phyloP scores from a whole-genome alignment of 2,113 vertebrate genomes.

The Calidris pugnax region DNA sequence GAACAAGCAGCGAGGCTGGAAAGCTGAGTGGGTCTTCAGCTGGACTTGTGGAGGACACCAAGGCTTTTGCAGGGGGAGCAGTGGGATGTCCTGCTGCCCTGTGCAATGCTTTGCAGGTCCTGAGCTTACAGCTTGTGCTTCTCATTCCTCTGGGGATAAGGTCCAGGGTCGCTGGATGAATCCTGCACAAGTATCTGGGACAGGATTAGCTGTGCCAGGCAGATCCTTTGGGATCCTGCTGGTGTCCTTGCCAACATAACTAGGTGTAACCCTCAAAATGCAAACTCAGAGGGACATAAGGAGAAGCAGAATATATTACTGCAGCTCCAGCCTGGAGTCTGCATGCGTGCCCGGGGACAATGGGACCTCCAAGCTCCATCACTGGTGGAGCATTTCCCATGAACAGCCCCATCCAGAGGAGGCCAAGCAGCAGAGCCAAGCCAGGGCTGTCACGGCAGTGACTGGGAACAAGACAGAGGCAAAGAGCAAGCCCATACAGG shows the following conservation, averaged over 20 bases:
- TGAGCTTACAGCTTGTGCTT: not conserved
- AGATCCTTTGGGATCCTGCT: too few species aligned
- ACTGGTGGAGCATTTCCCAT: not conserved
- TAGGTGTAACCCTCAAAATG: not conserved
- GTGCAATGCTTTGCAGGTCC: not conserved
- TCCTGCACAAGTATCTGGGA: not conserved
- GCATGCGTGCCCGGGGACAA: fast-evolving
- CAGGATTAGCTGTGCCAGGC: not conserved
- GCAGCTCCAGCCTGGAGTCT: not conserved
- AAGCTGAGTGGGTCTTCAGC: not conserved
- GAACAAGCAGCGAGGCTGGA: not conserved
- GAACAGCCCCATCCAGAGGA: not conserved
- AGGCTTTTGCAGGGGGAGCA: not conserved
- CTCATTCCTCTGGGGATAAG: not conserved
- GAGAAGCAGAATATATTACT: not conserved
- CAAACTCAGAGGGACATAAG: not conserved
- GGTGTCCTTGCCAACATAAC: not conserved
- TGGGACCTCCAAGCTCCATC: not conserved
- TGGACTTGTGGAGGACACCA: not conserved
- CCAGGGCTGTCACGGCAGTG: fast-evolving
- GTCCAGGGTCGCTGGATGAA: not conserved
- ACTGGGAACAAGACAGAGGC: not conserved
- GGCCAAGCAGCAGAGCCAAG: not conserved
- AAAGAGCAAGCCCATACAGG: not conserved
- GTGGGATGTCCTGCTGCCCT: not conserved